A percentile compares a stretch with the other conserved stretches of the same genome.
Evolutionary conservation across 2,797 vertebrate species (phyloP).

Genomic region (Trachurus trachurus): DNA sequence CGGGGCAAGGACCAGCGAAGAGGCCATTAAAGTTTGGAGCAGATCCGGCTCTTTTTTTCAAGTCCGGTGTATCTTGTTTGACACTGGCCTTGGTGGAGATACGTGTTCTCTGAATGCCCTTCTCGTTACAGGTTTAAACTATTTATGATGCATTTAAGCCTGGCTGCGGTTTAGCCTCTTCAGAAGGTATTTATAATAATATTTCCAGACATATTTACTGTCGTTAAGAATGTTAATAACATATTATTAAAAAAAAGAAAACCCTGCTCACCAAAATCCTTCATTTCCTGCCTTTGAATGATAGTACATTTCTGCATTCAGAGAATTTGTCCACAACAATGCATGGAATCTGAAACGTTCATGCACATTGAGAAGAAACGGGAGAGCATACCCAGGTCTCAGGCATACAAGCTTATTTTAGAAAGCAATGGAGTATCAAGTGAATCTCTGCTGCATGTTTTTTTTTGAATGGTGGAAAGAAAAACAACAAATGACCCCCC

Average conservation of each 20-base stretch:
- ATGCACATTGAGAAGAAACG: constrained; percentile 19
- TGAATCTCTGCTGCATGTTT: not conserved
- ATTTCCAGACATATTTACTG: constrained; percentile 18
- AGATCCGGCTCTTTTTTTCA: too few species aligned
- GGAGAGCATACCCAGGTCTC: not conserved
- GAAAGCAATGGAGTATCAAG: constrained; percentile 4
- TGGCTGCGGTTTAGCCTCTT: not conserved
- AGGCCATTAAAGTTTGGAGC: too few species aligned
- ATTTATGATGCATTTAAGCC: not conserved
- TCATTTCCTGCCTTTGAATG: constrained; percentile 16
- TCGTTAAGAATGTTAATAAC: constrained; percentile 2
- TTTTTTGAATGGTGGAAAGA: constrained; percentile 8
- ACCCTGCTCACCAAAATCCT: constrained; percentile 9
- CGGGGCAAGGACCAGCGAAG: too few species aligned
- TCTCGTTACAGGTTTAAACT: not conserved
- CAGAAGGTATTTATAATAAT: not conserved
- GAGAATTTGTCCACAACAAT: not conserved
- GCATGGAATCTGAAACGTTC: not conserved
- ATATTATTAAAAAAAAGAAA: constrained; percentile 16
- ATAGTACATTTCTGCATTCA: not conserved
- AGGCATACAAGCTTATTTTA: not conserved
- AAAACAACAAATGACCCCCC: not conserved
- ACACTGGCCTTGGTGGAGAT: too few species aligned
- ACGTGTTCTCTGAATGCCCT: too few species aligned
- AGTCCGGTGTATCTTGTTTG: too few species aligned